Evolutionary conservation across 2,113 vertebrate species (phyloP).

Genomic region (Pterocles burchelli): DNA sequence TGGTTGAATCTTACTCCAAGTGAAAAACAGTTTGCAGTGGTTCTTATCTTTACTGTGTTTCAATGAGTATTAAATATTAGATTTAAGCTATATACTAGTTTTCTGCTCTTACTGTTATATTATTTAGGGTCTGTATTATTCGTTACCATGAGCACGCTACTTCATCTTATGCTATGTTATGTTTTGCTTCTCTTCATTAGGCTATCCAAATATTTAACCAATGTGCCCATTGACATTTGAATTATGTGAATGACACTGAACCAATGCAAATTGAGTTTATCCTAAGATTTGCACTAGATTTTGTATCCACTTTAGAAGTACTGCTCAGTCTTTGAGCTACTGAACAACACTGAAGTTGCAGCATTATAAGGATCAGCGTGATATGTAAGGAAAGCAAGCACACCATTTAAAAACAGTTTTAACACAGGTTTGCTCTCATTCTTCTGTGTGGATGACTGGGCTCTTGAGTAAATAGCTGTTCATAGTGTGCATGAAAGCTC

Average conservation of each 20-base stretch:
- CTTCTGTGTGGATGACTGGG: neutral
- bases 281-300: neutral
- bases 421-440: neutral
- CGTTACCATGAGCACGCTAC: neutral
- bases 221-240: neutral
- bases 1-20: neutral
- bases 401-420: neutral
- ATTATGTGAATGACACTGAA: neutral
- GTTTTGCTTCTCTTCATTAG: neutral
- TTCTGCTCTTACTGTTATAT: neutral
- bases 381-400: neutral
- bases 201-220: neutral
- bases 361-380: neutral
- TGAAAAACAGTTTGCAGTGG: neutral
- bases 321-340: neutral
- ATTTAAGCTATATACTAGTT: neutral
- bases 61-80: neutral
- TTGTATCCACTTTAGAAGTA: neutral
- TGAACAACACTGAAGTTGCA: accelerated
- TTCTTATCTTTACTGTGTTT: neutral
- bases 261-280: neutral
- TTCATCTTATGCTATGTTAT: neutral
- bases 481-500: neutral
- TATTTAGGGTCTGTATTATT: neutral
- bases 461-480: neutral